Evolutionary conservation across 2,113 vertebrate species (phyloP).

Genomic region (Noctilio leporinus): DNA sequence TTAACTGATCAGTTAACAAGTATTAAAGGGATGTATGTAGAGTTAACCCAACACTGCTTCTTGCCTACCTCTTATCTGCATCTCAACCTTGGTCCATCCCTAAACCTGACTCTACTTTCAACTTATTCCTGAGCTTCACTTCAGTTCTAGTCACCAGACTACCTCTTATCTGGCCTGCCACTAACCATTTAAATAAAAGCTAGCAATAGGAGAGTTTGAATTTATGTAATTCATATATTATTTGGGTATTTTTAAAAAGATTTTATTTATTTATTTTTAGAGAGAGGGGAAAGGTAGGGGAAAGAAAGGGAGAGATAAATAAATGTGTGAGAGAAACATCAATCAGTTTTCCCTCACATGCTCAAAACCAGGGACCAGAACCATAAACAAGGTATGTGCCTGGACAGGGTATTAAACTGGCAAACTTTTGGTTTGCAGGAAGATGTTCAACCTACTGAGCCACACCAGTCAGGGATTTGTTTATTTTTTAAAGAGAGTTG

Average conservation of each 20-base stretch:
- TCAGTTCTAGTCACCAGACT: background rate
- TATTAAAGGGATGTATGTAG: background rate
- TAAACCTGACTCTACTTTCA: background rate
- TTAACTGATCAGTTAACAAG: background rate
- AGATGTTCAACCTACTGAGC: too few species aligned
- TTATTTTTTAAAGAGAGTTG: background rate
- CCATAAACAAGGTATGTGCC: too few species aligned
- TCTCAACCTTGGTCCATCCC: too few species aligned
- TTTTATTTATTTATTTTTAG: too few species aligned
- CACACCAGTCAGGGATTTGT: too few species aligned
- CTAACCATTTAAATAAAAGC: background rate
- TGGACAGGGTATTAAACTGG: too few species aligned
- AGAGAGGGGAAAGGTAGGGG: too few species aligned
- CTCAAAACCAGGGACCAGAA: too few species aligned
- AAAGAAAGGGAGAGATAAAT: too few species aligned
- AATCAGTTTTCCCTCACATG: too few species aligned
- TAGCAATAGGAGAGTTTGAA: background rate
- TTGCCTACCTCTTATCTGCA: background rate
- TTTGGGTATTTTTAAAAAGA: background rate
- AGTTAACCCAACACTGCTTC: background rate
- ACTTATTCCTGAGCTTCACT: background rate
- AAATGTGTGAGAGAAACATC: too few species aligned
- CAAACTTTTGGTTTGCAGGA: too few species aligned
- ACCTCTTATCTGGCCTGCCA: background rate
- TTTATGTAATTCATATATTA: background rate